Evolutionary conservation across 2,797 vertebrate genomes (phyloP).

Genomic region (Premnoplex brunnescens): DNA sequence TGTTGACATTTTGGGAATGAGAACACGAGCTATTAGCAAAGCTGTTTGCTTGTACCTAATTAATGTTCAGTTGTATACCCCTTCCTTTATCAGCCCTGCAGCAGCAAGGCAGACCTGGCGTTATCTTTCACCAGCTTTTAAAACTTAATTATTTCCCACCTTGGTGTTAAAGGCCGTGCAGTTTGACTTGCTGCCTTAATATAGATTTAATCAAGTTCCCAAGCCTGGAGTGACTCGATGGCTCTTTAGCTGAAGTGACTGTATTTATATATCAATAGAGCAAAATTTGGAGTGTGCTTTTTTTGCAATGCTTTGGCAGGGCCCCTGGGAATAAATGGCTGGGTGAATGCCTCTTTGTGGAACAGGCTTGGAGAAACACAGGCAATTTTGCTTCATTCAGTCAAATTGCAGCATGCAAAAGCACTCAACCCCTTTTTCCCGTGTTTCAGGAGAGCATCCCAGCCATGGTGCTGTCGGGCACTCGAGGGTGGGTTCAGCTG

Average conservation of each 20-base stretch:
- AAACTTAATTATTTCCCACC: slow-evolving; percentile 81
- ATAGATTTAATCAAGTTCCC: slow-evolving; percentile 69
- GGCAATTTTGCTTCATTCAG: not conserved
- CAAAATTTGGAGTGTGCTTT: not conserved
- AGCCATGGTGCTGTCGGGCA: not conserved
- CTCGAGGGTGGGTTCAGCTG: not conserved
- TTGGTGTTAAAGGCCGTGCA: slow-evolving; percentile 70
- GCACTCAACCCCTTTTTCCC: not conserved
- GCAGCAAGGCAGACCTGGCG: slow-evolving; percentile 68
- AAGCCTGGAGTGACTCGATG: slow-evolving; percentile 48
- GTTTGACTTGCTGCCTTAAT: slow-evolving; percentile 48
- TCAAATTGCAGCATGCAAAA: not conserved
- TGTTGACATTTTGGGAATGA: slow-evolving; percentile 83
- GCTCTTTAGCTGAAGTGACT: slow-evolving; percentile 58
- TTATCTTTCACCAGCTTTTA: slow-evolving; percentile 80
- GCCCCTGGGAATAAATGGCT: not conserved
- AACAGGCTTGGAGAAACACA: not conserved
- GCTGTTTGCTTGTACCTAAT: slow-evolving; percentile 85
- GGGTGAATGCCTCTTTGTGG: not conserved
- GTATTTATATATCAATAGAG: slow-evolving; percentile 6
- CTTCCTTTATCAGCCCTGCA: slow-evolving; percentile 76
- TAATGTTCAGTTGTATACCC: slow-evolving; percentile 77
- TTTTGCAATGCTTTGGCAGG: not conserved
- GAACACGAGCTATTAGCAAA: slow-evolving; percentile 81
- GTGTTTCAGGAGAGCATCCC: not conserved